Evolutionary conservation across 1,140 invertebrate genomes (phyloP).

Genomic region (Pinna nobilis): DNA sequence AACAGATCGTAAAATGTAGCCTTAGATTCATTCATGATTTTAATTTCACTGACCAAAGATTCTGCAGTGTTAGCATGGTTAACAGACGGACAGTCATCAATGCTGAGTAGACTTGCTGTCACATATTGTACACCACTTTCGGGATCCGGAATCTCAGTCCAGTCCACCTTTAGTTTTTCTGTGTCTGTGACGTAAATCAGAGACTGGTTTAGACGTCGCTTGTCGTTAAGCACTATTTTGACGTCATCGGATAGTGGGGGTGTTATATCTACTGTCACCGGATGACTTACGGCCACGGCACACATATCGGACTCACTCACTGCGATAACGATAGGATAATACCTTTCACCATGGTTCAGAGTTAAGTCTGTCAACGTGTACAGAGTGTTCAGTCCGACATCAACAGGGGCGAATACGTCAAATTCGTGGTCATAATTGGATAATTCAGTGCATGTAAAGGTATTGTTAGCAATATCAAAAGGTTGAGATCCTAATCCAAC

Average conservation of each 20-base stretch:
- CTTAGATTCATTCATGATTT: background rate
- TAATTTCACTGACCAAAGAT: background rate
- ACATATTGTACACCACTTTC: conserved; percentile 39
- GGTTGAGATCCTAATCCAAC: conserved; percentile 26
- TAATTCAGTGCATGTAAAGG: conserved; percentile 15
- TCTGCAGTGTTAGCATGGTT: background rate
- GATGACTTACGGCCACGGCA: background rate
- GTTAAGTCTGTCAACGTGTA: conserved; percentile 14
- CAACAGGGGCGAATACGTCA: background rate
- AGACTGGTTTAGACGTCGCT: background rate
- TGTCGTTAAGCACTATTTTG: conserved; percentile 7
- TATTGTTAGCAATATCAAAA: conserved; percentile 12
- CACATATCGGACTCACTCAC: conserved; percentile 30
- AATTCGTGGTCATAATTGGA: background rate
- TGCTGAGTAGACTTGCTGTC: conserved; percentile 3
- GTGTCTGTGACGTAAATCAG: conserved; percentile 22
- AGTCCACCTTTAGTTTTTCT: conserved; percentile 7
- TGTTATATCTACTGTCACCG: conserved; percentile 39
- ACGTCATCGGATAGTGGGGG: conserved; percentile 3
- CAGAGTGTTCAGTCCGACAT: conserved; percentile 29
- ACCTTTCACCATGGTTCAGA: conserved; percentile 29
- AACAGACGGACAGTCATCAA: background rate
- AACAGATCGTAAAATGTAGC: background rate
- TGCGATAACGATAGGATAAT: conserved; percentile 39
- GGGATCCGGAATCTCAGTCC: conserved; percentile 31